Evolutionary conservation across 2,113 vertebrate species (phyloP).

Genomic region (Mustela nigripes): DNA sequence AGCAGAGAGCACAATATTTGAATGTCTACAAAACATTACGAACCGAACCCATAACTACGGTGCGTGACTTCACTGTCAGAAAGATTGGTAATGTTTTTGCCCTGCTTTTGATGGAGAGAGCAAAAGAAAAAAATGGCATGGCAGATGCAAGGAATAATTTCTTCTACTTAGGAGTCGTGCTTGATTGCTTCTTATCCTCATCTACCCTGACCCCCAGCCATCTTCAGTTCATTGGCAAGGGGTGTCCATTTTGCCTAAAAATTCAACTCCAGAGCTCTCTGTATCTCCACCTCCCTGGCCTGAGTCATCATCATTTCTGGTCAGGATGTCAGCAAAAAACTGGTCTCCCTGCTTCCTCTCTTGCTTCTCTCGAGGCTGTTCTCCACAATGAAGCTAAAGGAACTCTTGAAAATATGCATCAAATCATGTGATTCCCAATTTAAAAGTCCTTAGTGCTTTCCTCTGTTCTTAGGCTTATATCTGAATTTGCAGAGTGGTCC

Average conservation of each 20-base stretch:
- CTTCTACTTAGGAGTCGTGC: not conserved
- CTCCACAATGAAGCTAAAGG: not conserved
- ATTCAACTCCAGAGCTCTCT: not conserved
- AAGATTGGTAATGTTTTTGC: not conserved
- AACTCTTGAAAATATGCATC: not conserved
- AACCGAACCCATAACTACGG: not conserved
- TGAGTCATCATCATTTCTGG: not conserved
- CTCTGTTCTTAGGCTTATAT: not conserved
- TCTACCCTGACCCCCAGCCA: accelerated
- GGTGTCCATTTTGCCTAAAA: not conserved
- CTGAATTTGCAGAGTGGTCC: not conserved
- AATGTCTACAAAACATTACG: not conserved
- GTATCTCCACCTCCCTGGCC: not conserved
- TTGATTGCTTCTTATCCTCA: not conserved
- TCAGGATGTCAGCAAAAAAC: not conserved
- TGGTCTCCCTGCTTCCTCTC: not conserved
- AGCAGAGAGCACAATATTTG: not conserved
- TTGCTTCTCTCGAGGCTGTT: not conserved
- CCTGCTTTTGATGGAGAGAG: not conserved
- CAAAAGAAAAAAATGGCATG: not conserved
- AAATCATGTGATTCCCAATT: not conserved
- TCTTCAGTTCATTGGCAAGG: not conserved
- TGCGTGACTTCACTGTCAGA: not conserved
- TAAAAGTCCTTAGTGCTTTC: not conserved
- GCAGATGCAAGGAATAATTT: not conserved